phyloP scores from a whole-genome alignment of 1,140 invertebrate species.

The Hesperophylax magnus region DNA sequence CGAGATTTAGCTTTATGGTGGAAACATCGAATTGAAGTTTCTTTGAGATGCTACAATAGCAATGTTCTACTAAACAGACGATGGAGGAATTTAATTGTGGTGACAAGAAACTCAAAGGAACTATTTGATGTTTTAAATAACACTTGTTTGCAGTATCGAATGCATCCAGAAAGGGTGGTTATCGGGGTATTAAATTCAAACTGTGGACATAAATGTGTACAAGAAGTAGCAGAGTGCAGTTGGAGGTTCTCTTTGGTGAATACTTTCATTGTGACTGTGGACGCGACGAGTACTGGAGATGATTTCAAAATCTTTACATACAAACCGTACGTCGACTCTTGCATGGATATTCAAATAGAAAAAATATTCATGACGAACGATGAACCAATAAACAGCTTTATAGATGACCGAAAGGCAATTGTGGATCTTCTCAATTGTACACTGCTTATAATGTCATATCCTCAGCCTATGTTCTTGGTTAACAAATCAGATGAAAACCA shows the following conservation, averaged over 20 bases:
- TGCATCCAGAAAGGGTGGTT: slow-evolving; percentile 15
- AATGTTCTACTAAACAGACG: neutral
- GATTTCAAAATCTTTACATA: slow-evolving; percentile 20
- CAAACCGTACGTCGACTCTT: slow-evolving; percentile 3
- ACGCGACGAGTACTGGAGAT: no score
- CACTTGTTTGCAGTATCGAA: neutral
- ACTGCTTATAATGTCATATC: neutral
- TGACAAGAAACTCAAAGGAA: neutral
- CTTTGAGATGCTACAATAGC: neutral
- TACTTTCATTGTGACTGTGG: slow-evolving; percentile 24
- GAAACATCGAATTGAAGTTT: neutral
- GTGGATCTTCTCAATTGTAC: slow-evolving; percentile 14
- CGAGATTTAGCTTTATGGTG: neutral
- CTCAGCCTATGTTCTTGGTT: neutral
- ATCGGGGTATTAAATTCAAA: neutral
- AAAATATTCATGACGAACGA: neutral
- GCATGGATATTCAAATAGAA: neutral
- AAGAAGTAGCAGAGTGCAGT: neutral
- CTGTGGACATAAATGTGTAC: neutral
- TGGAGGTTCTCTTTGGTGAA: slow-evolving; percentile 18
- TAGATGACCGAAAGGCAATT: neutral
- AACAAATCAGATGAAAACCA: neutral
- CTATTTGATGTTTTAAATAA: neutral
- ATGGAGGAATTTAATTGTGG: neutral
- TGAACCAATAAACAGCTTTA: neutral